Conservation (phyloP, 2,888 invertebrate genomes). For the Callinectes sapidus region DNA sequence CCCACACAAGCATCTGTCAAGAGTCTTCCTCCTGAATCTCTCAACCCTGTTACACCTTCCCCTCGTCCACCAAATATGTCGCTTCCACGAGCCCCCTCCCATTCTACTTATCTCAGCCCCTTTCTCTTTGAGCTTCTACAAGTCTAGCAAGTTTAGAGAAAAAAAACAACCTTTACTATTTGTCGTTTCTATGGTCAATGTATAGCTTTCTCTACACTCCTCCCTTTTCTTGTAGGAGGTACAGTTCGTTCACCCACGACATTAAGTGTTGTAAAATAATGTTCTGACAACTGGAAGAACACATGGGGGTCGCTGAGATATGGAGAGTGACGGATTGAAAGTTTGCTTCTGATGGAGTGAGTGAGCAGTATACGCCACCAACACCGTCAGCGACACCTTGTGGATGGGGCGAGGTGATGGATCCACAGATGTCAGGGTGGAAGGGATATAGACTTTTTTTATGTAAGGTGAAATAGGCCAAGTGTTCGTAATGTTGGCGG, state of each 20-base stretch:
- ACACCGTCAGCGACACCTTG: background rate
- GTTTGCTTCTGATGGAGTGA: background rate
- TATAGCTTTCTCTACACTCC: background rate
- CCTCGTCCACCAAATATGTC: constrained; percentile 15
- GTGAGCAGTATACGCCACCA: background rate
- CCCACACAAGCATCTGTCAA: constrained; percentile 12
- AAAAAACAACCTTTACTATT: background rate
- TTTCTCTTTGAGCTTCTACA: background rate
- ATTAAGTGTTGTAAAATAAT: background rate
- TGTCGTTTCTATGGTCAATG: background rate
- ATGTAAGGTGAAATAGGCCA: background rate
- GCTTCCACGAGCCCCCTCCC: background rate
- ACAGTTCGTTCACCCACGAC: background rate
- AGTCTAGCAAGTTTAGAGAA: background rate
- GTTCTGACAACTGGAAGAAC: background rate
- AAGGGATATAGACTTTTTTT: background rate
- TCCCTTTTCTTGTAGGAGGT: background rate
- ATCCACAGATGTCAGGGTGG: background rate
- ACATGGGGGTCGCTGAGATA: background rate
- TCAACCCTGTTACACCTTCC: constrained; percentile 4
- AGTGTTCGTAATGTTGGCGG: background rate
- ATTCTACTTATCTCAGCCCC: background rate
- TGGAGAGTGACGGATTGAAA: background rate
- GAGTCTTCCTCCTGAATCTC: background rate
- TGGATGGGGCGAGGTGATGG: background rate